Percentiles rank a stretch among this genome's conserved stretches.
Evolutionary conservation across 2,888 invertebrate species (phyloP).

Genomic region (Phlogophora meticulosa): DNA sequence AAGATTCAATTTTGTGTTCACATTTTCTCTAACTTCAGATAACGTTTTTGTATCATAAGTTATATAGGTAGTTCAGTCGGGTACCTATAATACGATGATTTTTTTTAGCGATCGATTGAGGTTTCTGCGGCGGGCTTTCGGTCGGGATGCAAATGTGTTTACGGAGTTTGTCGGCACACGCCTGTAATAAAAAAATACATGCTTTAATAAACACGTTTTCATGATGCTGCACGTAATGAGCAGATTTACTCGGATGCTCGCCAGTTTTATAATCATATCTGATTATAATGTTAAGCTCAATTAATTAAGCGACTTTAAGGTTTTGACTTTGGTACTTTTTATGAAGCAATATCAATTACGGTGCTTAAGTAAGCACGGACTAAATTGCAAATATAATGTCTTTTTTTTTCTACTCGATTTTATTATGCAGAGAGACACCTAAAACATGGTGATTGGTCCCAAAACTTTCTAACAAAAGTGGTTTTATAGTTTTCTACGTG

Average conservation of each 20-base stretch:
- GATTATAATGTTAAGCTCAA: constrained; percentile 58
- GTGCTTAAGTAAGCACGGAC: background rate
- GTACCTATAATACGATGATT: constrained; percentile 88
- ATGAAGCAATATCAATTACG: constrained; percentile 29
- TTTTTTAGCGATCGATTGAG: constrained; percentile 90
- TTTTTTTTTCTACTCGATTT: background rate
- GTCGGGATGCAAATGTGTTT: constrained; percentile 89
- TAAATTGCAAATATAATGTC: constrained; percentile 25
- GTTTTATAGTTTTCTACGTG: constrained; percentile 46
- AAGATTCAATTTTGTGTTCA: constrained; percentile 67
- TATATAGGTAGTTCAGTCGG: constrained; percentile 84
- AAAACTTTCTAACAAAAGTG: constrained; percentile 60
- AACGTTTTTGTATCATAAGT: constrained; percentile 64
- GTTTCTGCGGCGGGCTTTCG: constrained; percentile 86
- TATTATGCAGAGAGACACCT: constrained; percentile 31
- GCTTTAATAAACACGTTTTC: constrained; percentile 80
- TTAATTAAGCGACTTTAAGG: constrained; percentile 45
- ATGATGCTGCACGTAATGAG: constrained; percentile 70
- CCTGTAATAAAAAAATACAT: constrained; percentile 81
- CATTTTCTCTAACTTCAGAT: constrained; percentile 61
- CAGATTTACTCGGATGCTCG: constrained; percentile 70
- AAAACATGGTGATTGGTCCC: constrained; percentile 43
- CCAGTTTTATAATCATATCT: constrained; percentile 64
- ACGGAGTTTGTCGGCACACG: constrained; percentile 86
- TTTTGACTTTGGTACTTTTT: constrained; percentile 17